Conservation (phyloP, 2,797 vertebrate genomes). For the Cichlasoma orientale region DNA sequence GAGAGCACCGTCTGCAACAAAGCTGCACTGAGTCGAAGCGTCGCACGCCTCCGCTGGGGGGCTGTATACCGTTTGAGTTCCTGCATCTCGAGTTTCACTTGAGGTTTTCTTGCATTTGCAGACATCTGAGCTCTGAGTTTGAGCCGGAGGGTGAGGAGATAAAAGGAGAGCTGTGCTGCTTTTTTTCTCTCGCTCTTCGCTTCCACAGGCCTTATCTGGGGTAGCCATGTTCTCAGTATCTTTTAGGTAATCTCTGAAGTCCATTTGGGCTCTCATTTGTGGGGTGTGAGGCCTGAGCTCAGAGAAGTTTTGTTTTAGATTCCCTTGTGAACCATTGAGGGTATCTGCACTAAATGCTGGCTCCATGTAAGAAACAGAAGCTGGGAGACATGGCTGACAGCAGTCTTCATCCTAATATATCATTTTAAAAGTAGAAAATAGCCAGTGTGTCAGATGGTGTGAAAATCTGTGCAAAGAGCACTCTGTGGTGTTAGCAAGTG, state of each 20-base stretch:
- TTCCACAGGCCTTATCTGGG: background rate
- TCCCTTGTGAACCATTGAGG: background rate
- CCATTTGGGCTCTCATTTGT: background rate
- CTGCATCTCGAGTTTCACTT: conserved; percentile 54
- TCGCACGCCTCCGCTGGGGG: conserved; percentile 56
- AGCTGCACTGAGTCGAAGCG: conserved; percentile 81
- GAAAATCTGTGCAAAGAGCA: background rate
- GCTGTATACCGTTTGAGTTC: conserved; percentile 78
- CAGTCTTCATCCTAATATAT: conserved; percentile 47
- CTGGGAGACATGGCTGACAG: conserved; percentile 18
- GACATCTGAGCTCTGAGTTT: background rate
- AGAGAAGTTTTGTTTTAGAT: background rate
- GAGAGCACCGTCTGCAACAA: conserved; percentile 11
- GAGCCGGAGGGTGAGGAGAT: conserved; percentile 11
- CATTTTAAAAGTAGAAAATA: conserved; percentile 1
- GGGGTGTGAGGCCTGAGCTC: background rate
- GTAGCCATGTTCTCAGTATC: background rate
- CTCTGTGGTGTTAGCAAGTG: background rate
- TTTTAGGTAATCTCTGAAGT: background rate
- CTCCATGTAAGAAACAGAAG: background rate
- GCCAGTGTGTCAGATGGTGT: background rate
- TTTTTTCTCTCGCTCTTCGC: background rate
- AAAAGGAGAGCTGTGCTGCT: background rate
- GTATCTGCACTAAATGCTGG: conserved; percentile 7
- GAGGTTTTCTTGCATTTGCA: conserved; percentile 32